Percentiles rank a stretch among this genome's conserved stretches.
Evolutionary conservation across 2,888 invertebrate genomes (phyloP).

Genomic region (Entomobrya proxima): DNA sequence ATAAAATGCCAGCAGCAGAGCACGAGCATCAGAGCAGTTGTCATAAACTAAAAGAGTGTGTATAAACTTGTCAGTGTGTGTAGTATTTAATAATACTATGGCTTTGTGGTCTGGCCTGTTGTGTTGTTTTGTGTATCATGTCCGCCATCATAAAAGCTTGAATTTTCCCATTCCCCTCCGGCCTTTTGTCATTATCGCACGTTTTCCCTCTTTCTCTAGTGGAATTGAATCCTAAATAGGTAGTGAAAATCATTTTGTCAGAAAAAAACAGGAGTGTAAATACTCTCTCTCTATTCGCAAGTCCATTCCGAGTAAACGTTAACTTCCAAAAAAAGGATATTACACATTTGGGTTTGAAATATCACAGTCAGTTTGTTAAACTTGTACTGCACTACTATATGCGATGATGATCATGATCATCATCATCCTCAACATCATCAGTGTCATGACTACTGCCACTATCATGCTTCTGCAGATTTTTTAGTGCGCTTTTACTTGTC

Average conservation of each 20-base stretch:
- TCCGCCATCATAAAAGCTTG: not conserved
- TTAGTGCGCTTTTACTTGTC: constrained; percentile 26
- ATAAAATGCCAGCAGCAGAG: too few relatives aligned
- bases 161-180: constrained; percentile 21
- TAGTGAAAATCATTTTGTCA: constrained; percentile 39
- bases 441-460: not conserved
- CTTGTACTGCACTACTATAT: not conserved
- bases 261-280: not conserved
- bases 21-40: too few relatives aligned
- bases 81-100: too few relatives aligned
- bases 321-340: constrained; percentile 18
- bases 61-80: too few relatives aligned
- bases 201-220: not conserved
- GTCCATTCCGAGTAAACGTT: constrained; percentile 15
- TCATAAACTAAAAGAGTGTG: too few relatives aligned
- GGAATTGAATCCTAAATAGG: constrained; percentile 35
- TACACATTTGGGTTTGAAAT: constrained; percentile 23
- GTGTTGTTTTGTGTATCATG: too few relatives aligned
- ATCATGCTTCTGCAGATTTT: constrained; percentile 32
- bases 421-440: not conserved
- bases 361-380: not conserved
- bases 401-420: not conserved
- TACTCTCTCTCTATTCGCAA: not conserved
- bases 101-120: too few relatives aligned
- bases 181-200: constrained; percentile 43